Percentiles rank a stretch among this genome's conserved stretches.
phyloP scores from a whole-genome alignment of 2,888 invertebrate species.

The Lepeophtheirus nordmannii region DNA sequence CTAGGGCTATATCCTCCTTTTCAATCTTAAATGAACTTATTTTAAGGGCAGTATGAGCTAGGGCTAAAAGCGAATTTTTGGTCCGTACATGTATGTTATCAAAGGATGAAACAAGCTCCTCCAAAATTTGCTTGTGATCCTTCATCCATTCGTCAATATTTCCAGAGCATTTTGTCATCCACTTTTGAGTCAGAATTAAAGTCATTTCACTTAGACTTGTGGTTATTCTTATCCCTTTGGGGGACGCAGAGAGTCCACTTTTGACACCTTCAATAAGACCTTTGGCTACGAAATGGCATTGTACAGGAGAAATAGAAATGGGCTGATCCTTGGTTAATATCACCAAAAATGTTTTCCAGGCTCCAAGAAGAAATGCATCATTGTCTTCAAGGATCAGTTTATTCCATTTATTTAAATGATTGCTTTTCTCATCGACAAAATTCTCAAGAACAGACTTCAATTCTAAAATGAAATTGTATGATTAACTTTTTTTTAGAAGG shows the following conservation, averaged over 20 bases:
- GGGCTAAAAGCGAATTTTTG: not conserved
- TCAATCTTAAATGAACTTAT: constrained; percentile 14
- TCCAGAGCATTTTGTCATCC: constrained; percentile 15
- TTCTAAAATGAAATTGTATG: not conserved
- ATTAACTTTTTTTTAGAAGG: not conserved
- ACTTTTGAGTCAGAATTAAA: constrained; percentile 14
- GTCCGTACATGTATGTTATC: constrained; percentile 8
- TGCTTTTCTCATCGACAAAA: constrained; percentile 3
- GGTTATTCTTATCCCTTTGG: not conserved
- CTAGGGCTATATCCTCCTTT: not conserved
- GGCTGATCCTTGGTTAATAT: constrained; percentile 15
- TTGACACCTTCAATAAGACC: constrained; percentile 3
- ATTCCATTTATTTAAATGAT: constrained; percentile 1
- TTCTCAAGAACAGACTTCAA: constrained; percentile 6
- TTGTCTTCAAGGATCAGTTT: constrained; percentile 4
- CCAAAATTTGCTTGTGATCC: not conserved
- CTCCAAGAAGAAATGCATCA: not conserved
- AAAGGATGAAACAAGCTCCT: not conserved
- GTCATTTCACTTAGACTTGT: constrained; percentile 5
- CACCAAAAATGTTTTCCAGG: constrained; percentile 17
- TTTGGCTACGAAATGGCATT: constrained; percentile 3
- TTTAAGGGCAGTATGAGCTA: constrained; percentile 12
- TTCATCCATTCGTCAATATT: constrained; percentile 3
- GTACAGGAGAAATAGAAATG: constrained; percentile 2
- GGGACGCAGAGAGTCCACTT: not conserved